Evolutionary conservation across 2,888 invertebrate genomes (phyloP), one percentile per base, ranked within the genome.

Genomic region (Micoletzkya japonica): DNA sequence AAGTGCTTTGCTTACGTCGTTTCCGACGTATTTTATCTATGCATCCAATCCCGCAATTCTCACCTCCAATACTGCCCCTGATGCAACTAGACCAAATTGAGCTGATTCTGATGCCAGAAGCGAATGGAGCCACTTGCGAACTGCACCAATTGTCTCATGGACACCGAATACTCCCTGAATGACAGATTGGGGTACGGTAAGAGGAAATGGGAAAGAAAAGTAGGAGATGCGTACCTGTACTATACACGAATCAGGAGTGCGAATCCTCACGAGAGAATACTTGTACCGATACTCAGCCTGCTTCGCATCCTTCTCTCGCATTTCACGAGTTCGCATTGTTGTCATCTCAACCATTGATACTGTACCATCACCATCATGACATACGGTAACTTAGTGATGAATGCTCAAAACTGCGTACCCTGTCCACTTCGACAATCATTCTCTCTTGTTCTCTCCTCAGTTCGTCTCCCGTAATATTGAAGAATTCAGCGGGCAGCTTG

Each of bases 311-410:
- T 92, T 91, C 84, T 95, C 94, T 30, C 95, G 88, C 94, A 96
- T 96, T 2, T 94, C 94, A 86, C 94, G 94, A 0, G 96, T 96
- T 81, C 93, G 89, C 7, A 97, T 88, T 88, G 93, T 91, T 85
- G 92, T 90, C 83, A 91, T 69, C 74, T 77, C 70, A n/a, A 70
- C 24, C 7, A 10, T 7, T 26, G n/a, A n/a, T n/a, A n/a, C n/a
- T n/a, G n/a, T 54, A 26, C 44, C 44, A 44, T 10, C 20, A 7
- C 32, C 17, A 32, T 20, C n/a, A 20, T 37, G 4, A 17, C 28
- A 57, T 26, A 1, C 28, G 24, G 30, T 61, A 66, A 17, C 26
- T 20, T 50, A 24, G 20, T 20, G 30, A 66, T 20, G n/a, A 59
- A n/a, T 20, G 34, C 14, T 26, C 30, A 10, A 63, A 68, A 63